These are phyloP conservation scores for Betta splendens DNA, from an alignment of 2,797 vertebrate species.

Conservation along the genomic window DNA sequence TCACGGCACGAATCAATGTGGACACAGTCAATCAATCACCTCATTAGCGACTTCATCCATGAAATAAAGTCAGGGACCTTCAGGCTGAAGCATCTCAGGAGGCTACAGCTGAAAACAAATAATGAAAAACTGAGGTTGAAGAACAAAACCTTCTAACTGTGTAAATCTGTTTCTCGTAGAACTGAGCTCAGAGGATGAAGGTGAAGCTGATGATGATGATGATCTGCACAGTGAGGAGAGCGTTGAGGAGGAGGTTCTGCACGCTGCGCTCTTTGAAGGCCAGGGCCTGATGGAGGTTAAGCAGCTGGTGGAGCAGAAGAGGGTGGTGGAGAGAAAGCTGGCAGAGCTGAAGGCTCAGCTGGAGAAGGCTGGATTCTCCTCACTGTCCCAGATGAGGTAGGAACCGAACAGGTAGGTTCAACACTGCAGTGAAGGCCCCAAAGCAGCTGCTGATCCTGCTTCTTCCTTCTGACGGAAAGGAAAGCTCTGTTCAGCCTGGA, in stretches of 20 bases:
- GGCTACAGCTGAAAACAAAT: no score
- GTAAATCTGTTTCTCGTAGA: constrained; percentile 39
- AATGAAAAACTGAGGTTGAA: no score
- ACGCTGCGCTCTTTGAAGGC: constrained; percentile 51
- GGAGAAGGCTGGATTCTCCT: constrained; percentile 88
- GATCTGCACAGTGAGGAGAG: constrained; percentile 78
- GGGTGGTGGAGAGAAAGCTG: constrained; percentile 84
- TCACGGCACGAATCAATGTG: no score
- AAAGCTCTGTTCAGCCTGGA: constrained; percentile 85
- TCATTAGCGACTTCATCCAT: no score
- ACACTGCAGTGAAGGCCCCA: no score
- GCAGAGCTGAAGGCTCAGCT: constrained; percentile 88
- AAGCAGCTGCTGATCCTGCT: fast-evolving
- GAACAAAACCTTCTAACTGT: no score
- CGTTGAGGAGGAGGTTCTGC: constrained; percentile 75
- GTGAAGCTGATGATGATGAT: constrained; percentile 64
- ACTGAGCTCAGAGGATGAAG: constrained; percentile 69
- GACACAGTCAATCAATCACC: no score
- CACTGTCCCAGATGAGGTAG: constrained; percentile 90
- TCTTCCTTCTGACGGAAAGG: constrained; percentile 65
- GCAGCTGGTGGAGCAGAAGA: constrained; percentile 82
- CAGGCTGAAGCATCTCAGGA: no score
- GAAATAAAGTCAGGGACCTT: no score
- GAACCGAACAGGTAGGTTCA: no score
- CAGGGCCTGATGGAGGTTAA: constrained; percentile 78